A percentile compares a stretch with the other conserved stretches of the same genome.
These are phyloP conservation scores for Siniperca chuatsi DNA, from an alignment of 2,113 vertebrate species.

Conservation along the genomic window DNA sequence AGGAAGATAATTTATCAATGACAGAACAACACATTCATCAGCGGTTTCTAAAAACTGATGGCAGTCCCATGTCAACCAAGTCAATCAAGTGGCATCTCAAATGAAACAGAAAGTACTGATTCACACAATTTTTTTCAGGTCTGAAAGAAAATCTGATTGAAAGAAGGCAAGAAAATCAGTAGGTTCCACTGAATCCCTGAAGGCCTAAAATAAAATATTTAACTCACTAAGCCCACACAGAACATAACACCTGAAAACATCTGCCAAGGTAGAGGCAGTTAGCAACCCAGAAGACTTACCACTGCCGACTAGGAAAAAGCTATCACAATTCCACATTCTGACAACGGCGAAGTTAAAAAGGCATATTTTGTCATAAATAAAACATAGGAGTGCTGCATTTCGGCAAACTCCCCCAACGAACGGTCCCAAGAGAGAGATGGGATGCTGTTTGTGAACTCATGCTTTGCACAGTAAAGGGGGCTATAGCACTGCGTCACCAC, in stretches of 20 bases:
- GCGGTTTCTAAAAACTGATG: not conserved
- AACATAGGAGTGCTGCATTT: constrained; percentile 81
- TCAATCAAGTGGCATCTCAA: constrained; percentile 46
- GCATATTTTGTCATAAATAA: constrained; percentile 84
- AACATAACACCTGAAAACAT: constrained; percentile 80
- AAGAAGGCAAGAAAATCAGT: constrained; percentile 54
- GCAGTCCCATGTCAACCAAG: constrained; percentile 36
- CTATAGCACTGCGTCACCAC: constrained; percentile 74
- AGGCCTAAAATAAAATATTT: constrained; percentile 70
- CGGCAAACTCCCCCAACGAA: constrained; percentile 75
- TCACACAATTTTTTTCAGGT: constrained; percentile 29
- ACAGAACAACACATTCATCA: constrained; percentile 42
- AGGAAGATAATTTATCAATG: constrained; percentile 32
- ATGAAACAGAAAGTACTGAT: constrained; percentile 40
- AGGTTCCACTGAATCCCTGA: constrained; percentile 55
- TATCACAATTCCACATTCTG: constrained; percentile 73
- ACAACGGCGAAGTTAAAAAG: constrained; percentile 79
- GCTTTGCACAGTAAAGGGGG: constrained; percentile 77
- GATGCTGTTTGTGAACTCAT: constrained; percentile 80
- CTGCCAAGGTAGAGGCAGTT: constrained; percentile 71
- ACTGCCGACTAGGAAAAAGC: constrained; percentile 64
- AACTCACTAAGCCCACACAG: constrained; percentile 74
- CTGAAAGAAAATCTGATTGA: constrained; percentile 59
- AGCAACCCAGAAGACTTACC: constrained; percentile 72
- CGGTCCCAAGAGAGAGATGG: constrained; percentile 74